phyloP scores from a whole-genome alignment of 2,888 invertebrate species.

The Bruchidius siliquastri region DNA sequence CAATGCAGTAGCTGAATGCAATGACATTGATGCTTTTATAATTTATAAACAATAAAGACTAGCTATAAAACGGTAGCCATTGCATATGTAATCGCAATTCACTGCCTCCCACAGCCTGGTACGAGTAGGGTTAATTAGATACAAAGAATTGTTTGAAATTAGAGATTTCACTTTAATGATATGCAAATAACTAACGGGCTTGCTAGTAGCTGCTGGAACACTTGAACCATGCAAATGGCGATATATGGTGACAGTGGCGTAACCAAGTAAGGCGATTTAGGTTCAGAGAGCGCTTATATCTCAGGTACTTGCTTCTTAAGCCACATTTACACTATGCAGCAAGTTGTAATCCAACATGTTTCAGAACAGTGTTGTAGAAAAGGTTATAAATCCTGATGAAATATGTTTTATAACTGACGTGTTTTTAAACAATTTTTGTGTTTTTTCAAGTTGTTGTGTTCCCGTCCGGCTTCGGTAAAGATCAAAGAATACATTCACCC shows the following conservation, averaged over 20 bases:
- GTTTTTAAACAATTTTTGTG: too few relatives aligned
- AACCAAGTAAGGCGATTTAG: not conserved
- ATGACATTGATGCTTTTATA: not conserved
- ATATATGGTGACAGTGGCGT: not conserved
- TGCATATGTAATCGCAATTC: not conserved
- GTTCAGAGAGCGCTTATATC: too few relatives aligned
- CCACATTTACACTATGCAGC: too few relatives aligned
- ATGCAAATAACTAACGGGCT: not conserved
- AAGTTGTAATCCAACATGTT: too few relatives aligned
- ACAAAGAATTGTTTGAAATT: not conserved
- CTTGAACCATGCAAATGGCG: not conserved
- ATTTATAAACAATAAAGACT: not conserved
- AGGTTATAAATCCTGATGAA: too few relatives aligned
- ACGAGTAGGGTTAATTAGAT: not conserved
- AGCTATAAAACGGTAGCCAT: not conserved
- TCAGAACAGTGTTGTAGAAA: too few relatives aligned
- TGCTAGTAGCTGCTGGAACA: not conserved
- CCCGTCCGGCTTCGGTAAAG: too few relatives aligned
- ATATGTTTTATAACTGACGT: too few relatives aligned
- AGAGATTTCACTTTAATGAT: not conserved
- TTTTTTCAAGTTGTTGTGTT: too few relatives aligned
- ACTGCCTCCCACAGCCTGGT: not conserved
- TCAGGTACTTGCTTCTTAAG: too few relatives aligned
- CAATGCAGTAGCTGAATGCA: not conserved
- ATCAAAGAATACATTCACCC: too few relatives aligned